These are phyloP conservation scores for Pionites leucogaster DNA, from an alignment of 2,113 vertebrate species.

Conservation along the genomic window DNA sequence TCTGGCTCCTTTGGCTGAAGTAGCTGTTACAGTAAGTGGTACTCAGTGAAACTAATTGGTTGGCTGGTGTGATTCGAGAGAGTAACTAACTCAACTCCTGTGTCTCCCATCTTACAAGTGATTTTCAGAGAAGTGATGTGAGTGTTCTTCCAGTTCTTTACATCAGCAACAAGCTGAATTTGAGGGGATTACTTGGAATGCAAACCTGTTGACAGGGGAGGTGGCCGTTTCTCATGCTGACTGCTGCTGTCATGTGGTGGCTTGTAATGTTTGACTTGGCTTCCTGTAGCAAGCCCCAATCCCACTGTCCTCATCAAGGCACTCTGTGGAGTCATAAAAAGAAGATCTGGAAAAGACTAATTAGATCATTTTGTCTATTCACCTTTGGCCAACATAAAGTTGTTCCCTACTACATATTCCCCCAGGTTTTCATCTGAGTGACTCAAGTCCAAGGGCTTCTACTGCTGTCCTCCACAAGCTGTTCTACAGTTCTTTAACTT, in stretches of 20 bases:
- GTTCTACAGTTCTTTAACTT: neutral
- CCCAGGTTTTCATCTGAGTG: neutral
- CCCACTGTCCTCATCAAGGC: conserved; percentile 6
- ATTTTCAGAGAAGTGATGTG: neutral
- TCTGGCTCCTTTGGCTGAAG: neutral
- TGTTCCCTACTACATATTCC: neutral
- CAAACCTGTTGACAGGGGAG: neutral
- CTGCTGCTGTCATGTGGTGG: neutral
- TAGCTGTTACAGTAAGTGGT: neutral
- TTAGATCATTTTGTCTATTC: neutral
- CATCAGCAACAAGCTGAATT: neutral
- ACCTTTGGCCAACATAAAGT: neutral
- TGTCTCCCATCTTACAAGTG: neutral
- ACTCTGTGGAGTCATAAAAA: neutral
- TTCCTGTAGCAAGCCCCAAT: neutral
- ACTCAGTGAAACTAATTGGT: neutral
- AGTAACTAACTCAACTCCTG: neutral
- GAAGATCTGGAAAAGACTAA: conserved; percentile 4
- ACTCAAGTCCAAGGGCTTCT: neutral
- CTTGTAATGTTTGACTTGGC: neutral
- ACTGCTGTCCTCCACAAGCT: neutral
- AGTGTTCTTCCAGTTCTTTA: neutral
- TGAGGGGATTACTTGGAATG: neutral
- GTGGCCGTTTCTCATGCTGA: neutral
- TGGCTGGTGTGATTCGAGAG: neutral